phyloP scores from a whole-genome alignment of 2,113 vertebrate species.

The Falcunculus frontatus region DNA sequence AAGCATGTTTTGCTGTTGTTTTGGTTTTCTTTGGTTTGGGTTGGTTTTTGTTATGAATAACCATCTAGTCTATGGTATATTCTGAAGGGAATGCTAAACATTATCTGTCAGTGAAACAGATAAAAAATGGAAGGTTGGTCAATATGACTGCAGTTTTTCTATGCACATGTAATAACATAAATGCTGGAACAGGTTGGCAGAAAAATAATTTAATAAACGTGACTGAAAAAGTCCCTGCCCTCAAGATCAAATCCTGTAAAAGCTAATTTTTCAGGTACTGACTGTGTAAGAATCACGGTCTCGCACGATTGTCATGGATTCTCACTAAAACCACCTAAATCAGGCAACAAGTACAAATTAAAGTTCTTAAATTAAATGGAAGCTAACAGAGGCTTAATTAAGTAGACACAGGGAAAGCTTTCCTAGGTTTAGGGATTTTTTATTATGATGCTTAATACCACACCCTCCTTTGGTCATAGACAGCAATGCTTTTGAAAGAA shows the following conservation, averaged over 20 bases:
- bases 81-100: not conserved
- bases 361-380: not conserved
- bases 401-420: not conserved
- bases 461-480: conserved; percentile 16
- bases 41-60: not conserved
- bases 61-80: not conserved
- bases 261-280: not conserved
- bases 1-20: not conserved
- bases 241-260: not conserved
- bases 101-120: too few species aligned
- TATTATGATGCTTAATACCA: not conserved
- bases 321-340: conserved; percentile 12
- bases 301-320: not conserved
- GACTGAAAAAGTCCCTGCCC: not conserved
- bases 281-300: not conserved
- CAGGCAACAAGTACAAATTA: not conserved
- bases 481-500: conserved; percentile 35
- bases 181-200: not conserved
- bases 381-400: not conserved
- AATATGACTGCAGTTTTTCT: not conserved
- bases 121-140: not conserved
- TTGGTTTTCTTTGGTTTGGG: not conserved
- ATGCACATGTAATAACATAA: not conserved
- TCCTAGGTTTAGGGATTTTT: not conserved
- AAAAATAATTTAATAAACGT: not conserved